Evolutionary conservation across 2,888 invertebrate species (phyloP).

Genomic region (Pterostichus madidus): DNA sequence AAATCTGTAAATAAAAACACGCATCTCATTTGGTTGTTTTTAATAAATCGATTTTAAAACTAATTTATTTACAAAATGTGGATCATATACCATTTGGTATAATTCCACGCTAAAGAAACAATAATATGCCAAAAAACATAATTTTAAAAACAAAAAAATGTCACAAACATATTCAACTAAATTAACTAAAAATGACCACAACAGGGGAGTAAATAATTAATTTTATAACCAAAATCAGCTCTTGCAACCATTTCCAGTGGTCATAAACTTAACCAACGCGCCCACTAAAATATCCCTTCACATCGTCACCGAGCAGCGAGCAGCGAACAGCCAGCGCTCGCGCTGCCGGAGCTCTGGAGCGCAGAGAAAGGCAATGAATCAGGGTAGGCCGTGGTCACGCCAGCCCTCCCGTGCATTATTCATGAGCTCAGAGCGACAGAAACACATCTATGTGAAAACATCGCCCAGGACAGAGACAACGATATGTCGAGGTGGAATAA

Average conservation of each 20-base stretch:
- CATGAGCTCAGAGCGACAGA: constrained; percentile 51
- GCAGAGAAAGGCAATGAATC: constrained; percentile 61
- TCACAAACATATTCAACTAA: constrained; percentile 25
- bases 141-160: constrained; percentile 11
- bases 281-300: constrained; percentile 40
- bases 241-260: constrained; percentile 54
- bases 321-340: neutral
- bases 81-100: no score
- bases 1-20: no score
- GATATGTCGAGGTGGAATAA: constrained; percentile 60
- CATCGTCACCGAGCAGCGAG: constrained; percentile 40
- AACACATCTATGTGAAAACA: constrained; percentile 25
- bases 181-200: constrained; percentile 17
- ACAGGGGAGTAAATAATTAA: constrained; percentile 29
- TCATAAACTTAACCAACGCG: constrained; percentile 45
- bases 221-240: constrained; percentile 60
- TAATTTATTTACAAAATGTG: no score
- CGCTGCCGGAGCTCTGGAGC: neutral
- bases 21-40: no score
- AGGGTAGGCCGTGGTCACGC: constrained; percentile 62
- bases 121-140: neutral
- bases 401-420: constrained; percentile 58
- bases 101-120: no score
- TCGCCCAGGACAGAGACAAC: constrained; percentile 11
- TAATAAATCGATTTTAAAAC: no score